These are phyloP conservation scores for Pocota personata DNA, from an alignment of 2,888 invertebrate genomes.

Conservation along the genomic window DNA sequence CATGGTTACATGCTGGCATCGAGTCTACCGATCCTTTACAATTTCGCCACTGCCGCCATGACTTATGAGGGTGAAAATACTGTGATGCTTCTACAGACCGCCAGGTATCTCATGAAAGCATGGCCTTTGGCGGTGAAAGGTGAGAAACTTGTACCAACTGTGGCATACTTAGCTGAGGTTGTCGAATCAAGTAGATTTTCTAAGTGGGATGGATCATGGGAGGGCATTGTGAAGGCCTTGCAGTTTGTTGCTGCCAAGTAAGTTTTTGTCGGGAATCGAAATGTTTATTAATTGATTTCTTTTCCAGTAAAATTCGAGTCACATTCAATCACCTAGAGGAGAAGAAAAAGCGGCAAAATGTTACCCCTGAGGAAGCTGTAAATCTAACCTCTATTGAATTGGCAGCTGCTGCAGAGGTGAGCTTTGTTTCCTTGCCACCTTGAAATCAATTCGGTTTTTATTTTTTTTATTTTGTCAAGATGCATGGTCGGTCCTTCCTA, in stretches of 20 bases:
- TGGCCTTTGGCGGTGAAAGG: constrained; percentile 87
- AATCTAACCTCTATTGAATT: constrained; percentile 93
- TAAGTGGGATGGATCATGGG: constrained; percentile 79
- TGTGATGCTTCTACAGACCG: constrained; percentile 94
- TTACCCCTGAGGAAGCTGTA: constrained; percentile 91
- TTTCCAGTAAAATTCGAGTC: constrained; percentile 87
- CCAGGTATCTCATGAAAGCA: constrained; percentile 91
- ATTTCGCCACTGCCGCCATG: constrained; percentile 90
- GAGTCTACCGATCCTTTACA: constrained; percentile 92
- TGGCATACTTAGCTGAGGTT: constrained; percentile 85
- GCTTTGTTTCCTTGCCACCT: background rate
- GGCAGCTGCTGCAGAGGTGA: constrained; percentile 91
- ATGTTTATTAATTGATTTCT: background rate
- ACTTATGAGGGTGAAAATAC: constrained; percentile 99
- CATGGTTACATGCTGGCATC: constrained; percentile 95
- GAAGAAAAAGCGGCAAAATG: constrained; percentile 85
- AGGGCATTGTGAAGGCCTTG: constrained; percentile 82
- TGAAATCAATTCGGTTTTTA: background rate
- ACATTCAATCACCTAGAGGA: constrained; percentile 88
- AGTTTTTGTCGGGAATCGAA: constrained; percentile 42
- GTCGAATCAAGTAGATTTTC: constrained; percentile 74
- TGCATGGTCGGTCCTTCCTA: constrained; percentile 92
- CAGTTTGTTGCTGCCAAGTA: constrained; percentile 83
- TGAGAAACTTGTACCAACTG: constrained; percentile 86
- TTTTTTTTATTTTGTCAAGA: constrained; percentile 82